Base-by-base conservation (phyloP, 2,797 vertebrate species). In the Myotis myotis region DNA sequence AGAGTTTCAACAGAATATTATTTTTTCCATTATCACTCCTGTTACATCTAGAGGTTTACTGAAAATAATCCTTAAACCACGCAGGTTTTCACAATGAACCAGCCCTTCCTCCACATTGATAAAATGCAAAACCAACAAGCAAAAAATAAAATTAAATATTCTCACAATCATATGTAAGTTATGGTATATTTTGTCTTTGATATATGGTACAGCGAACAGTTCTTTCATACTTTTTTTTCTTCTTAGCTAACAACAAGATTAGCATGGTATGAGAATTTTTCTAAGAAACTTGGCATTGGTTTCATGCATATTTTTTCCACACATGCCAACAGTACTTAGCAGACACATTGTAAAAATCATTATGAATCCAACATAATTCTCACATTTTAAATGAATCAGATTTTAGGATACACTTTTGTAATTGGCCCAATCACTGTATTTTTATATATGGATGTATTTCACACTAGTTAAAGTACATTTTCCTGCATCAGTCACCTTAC, bases 1-100 rank as follows among this genome's bases (percentile, higher is more conserved):
- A 97, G 96, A 76, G 95, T 97, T 97, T 84, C 92, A 97, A 90
- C 81, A 96, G 97, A 98, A 97, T 89, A 91, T 97, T 94, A 94
- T 97, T 97, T 95, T 95, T 97, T 97, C 97, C 95, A 97, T 98
- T 97, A 97, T 97, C 88, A 92, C 74, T 95, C 89, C 93, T 93
- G 94, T 97, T 97, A 96, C n/a, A 97, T 96, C 74, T 95, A 88
- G 78, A 90, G 1, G 0, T 97, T 97, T 96, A 96, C 86, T 92
- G 95, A 96, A 79, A 96, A 92, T 96, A 96, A 96, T 91, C 72
- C 55, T 95, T 93, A 88, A 88, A 36, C 53, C 33, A 41, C 12
- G 87, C 28, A 84, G 30, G 28, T 87, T 96, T 66, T 96, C 16
- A 44, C 68, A 20, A 13, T 28, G 90, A 96, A 20, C 55, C 79